Base-by-base conservation (phyloP, 1,140 invertebrate species). In the Eurosta solidaginis region DNA sequence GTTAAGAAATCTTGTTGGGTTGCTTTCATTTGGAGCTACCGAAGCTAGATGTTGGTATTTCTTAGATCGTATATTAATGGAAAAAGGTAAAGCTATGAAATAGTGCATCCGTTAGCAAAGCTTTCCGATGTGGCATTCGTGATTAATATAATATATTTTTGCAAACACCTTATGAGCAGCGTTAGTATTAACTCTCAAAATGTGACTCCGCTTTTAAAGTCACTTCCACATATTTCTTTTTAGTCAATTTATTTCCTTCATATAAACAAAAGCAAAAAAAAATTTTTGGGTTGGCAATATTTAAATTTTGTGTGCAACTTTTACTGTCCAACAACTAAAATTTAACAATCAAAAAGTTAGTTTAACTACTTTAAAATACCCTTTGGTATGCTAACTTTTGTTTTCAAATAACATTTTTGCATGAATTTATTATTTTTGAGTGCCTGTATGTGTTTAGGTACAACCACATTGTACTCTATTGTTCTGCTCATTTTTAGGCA, bases 251-350 rank as follows among this genome's bases (percentile, higher is more conserved):
- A 2, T 54, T 25, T 59, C 17, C 9, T 17, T n/a, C n/a, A n/a
- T n/a, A n/a, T n/a, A n/a, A n/a, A n/a, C n/a, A n/a, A n/a, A n/a
- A n/a, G n/a, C n/a, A n/a, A n/a, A n/a, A n/a, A n/a, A n/a, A n/a
- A n/a, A n/a, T n/a, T n/a, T n/a, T n/a, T n/a, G n/a, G n/a, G 33
- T 68, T 68, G 59, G 33, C 59, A 40, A 29, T 40, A 68, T 68
- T 68, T 68, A 40, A 68, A 68, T 40, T 14, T 68, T 68, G 14
- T 2, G 17, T 68, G 40, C 59, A 68, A n/a, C 59, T 20, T 68
- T 29, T 40, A 20, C 59, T 20, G 33, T n/a, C 17, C 59, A 68
- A 40, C 27, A 68, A 68, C 59, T 33, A 20, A 36, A 14, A 47
- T 47, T 1, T 47, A 47, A 47, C 45, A 5, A 47, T 47, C 45